Base-by-base conservation (phyloP, 2,888 invertebrate species). In the Drosophila sordidula region DNA sequence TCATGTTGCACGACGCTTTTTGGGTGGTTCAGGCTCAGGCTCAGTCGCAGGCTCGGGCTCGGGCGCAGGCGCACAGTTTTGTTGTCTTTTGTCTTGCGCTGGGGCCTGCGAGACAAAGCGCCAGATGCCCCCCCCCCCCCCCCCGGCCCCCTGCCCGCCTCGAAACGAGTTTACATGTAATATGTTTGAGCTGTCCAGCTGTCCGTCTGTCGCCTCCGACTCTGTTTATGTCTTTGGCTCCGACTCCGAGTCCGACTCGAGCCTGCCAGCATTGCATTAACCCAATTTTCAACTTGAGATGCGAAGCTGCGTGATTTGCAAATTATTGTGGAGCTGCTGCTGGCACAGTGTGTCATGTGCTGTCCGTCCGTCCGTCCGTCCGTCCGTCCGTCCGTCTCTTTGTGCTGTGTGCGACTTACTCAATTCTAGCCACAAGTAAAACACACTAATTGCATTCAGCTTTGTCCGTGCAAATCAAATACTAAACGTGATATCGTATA, bases 291-390 rank as follows among this genome's bases (percentile, higher is more conserved):
- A 81, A 73, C 85, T 84, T 84, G 88, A 78, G 89, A 83, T 88
- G 87, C 80, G 86, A 84, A 80, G 80, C 79, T 79, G 87, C 85
- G 87, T 86, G 89, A 89, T 86, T 89, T 89, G 89, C 86, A 86
- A 86, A 86, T 89, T 87, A 86, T 66, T 63, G 58, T 64, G 41
- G 26, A 64, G 57, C 54, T 50, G 57, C 39, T 26, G 44, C 52
- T 47, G 26, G 9, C 67, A 22, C 73, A 58, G 49, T 49, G 66
- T 80, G 80, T 80, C 77, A 58, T 49, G 55, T 55, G 38, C 46
- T 44, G 29, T 65, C 59, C 56, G 63, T 39, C 45, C 14, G 22
- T 46, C 47, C 6, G 8, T 46, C 44, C 18, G 25, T 29, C 59
- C 14, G 39, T 16, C 29, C 18, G 54, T 56, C 57, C 18, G 18